Conservation (phyloP, 2,113 vertebrate species). For the Anthoscopus minutus region DNA sequence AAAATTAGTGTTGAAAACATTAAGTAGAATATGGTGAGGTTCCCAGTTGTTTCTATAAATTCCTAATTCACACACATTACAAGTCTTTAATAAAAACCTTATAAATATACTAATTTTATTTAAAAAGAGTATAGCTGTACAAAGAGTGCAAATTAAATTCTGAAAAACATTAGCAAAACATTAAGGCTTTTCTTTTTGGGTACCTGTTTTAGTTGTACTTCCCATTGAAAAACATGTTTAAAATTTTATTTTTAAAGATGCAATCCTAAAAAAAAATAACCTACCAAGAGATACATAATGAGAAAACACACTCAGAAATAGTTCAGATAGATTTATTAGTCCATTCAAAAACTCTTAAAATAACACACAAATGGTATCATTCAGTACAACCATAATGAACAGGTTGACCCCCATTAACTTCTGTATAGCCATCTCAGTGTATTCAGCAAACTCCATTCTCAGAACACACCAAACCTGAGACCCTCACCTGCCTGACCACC, state of each 20-base stretch:
- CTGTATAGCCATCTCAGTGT: not conserved
- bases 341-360: not conserved
- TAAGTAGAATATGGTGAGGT: not conserved
- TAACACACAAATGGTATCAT: not conserved
- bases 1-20: not conserved
- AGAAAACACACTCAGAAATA: not conserved
- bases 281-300: not conserved
- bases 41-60: not conserved
- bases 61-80: not conserved
- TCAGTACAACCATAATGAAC: not conserved
- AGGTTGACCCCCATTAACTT: not conserved
- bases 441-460: not conserved
- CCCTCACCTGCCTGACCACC: not conserved
- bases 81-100: not conserved
- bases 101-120: not conserved
- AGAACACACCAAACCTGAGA: not conserved
- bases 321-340: not conserved
- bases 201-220: not conserved
- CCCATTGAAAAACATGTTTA: not conserved
- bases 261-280: not conserved
- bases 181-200: not conserved
- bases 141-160: not conserved
- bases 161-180: not conserved
- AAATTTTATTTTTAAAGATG: not conserved
- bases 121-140: not conserved